Evolutionary conservation across 64 coral and sea anemone species (phyloP).

Genomic region (Montipora cactus): DNA sequence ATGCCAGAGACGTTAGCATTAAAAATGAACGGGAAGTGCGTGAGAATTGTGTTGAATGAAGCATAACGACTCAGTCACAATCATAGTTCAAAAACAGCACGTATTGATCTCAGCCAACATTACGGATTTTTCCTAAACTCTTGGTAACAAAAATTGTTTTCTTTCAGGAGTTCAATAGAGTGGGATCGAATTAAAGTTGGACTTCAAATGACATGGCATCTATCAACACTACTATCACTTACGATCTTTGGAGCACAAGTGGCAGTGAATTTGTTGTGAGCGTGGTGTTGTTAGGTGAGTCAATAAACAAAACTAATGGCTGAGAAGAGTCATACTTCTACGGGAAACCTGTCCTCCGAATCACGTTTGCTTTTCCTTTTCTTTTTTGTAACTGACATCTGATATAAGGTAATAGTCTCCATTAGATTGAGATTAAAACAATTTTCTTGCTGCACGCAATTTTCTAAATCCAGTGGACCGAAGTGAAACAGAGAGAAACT

Average conservation of each 20-base stretch:
- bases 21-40: neutral
- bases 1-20: neutral
- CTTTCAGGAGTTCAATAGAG: neutral
- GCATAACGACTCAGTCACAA: neutral
- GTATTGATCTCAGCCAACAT: neutral
- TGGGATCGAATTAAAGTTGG: neutral
- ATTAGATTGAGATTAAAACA: too few species aligned
- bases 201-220: neutral
- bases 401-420: too few species aligned
- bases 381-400: too few species aligned
- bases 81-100: neutral
- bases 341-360: neutral
- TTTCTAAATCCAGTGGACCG: too few species aligned
- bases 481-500: too few species aligned
- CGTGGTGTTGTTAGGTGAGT: conserved; percentile 39
- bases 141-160: neutral
- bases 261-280: conserved; percentile 30
- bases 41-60: conserved; percentile 20
- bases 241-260: conserved; percentile 14
- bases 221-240: neutral
- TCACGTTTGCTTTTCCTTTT: too few species aligned
- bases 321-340: neutral
- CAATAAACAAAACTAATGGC: too few species aligned
- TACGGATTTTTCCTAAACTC: neutral
- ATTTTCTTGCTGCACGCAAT: too few species aligned